A percentile compares a stretch with the other conserved stretches of the same genome.
These are phyloP conservation scores for Nomada goodeniana DNA, from an alignment of 2,888 invertebrate genomes.

Conservation along the genomic window DNA sequence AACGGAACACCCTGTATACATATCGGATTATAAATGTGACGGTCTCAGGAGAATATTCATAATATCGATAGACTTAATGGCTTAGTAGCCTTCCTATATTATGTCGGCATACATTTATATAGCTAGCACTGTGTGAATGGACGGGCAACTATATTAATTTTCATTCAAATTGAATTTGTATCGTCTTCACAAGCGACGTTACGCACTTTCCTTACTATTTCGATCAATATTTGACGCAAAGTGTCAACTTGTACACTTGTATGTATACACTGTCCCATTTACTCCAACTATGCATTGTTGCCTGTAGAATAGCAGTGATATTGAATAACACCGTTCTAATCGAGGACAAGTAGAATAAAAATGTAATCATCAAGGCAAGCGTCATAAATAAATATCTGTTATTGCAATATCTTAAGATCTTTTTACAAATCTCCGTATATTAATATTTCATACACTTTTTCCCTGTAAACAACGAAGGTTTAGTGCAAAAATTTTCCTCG, in stretches of 20 bases:
- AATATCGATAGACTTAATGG: too few relatives aligned
- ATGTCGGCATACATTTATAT: too few relatives aligned
- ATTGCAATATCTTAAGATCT: neutral
- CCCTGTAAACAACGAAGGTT: neutral
- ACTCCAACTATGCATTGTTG: neutral
- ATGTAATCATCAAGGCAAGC: too few relatives aligned
- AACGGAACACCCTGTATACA: too few relatives aligned
- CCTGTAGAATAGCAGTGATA: neutral
- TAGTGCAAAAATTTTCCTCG: slow-evolving; percentile 32
- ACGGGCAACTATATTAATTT: too few relatives aligned
- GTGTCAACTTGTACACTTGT: neutral
- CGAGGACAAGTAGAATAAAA: neutral
- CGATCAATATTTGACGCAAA: neutral
- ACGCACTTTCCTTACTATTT: neutral
- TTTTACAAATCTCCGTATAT: neutral
- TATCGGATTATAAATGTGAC: slow-evolving; percentile 1
- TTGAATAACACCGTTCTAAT: neutral
- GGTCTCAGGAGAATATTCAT: too few relatives aligned
- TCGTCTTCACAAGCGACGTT: neutral
- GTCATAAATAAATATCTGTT: too few relatives aligned
- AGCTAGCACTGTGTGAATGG: too few relatives aligned
- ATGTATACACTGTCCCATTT: slow-evolving; percentile 8
- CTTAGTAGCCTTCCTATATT: too few relatives aligned
- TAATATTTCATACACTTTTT: neutral
- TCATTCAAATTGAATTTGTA: neutral